Evolutionary conservation across 2,888 invertebrate genomes (phyloP).

Genomic region (Lasioglossum lativentre): DNA sequence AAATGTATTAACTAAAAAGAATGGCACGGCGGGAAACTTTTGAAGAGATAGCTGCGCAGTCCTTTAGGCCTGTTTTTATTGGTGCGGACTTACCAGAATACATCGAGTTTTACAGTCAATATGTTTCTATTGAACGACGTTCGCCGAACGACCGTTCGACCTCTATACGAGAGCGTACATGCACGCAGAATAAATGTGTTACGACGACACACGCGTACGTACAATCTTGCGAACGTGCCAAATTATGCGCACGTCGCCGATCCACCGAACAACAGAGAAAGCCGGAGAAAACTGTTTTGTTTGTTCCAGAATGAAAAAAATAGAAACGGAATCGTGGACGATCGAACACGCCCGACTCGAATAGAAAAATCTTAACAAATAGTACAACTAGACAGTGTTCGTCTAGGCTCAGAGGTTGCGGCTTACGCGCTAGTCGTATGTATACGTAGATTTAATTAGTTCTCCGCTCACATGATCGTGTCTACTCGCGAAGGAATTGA

Average conservation of each 20-base stretch:
- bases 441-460: background rate
- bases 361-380: slow-evolving; percentile 44
- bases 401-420: slow-evolving; percentile 5
- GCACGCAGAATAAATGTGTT: slow-evolving; percentile 61
- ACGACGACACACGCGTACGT: slow-evolving; percentile 45
- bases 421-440: slow-evolving; percentile 33
- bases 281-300: background rate
- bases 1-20: too few relatives aligned
- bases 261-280: slow-evolving; percentile 3
- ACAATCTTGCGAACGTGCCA: slow-evolving; percentile 20
- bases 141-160: slow-evolving; percentile 43
- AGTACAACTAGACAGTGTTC: slow-evolving; percentile 8
- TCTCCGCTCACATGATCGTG: slow-evolving; percentile 31
- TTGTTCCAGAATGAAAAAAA: background rate
- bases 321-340: background rate
- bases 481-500: slow-evolving; percentile 51
- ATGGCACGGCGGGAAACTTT: background rate
- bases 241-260: slow-evolving; percentile 24
- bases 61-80: slow-evolving; percentile 79
- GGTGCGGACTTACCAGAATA: slow-evolving; percentile 76
- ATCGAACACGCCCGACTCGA: slow-evolving; percentile 1
- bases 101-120: slow-evolving; percentile 75
- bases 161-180: slow-evolving; percentile 65
- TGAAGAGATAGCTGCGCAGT: background rate
- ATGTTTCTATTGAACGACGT: slow-evolving; percentile 67